phyloP scores from a whole-genome alignment of 2,888 invertebrate species.

The Synergus laeviventris region DNA sequence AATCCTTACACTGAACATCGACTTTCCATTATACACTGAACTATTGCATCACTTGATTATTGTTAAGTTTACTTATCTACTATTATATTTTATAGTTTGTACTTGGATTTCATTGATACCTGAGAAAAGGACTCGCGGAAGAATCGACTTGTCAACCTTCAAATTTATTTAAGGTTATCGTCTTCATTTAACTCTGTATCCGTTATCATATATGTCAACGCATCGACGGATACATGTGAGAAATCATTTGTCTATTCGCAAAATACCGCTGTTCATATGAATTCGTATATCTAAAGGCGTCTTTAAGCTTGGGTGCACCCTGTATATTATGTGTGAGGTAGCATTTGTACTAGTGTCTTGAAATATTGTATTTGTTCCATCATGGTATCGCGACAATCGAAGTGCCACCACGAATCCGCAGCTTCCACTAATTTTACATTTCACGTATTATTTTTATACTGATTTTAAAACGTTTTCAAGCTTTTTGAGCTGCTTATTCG shows the following conservation, averaged over 20 bases:
- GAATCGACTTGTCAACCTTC: slow-evolving; percentile 19
- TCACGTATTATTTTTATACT: too few relatives aligned
- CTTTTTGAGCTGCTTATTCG: background rate
- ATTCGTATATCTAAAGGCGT: slow-evolving; percentile 62
- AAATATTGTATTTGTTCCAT: slow-evolving; percentile 63
- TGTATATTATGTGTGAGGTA: slow-evolving; percentile 75
- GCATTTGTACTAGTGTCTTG: slow-evolving; percentile 73
- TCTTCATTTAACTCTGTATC: slow-evolving; percentile 47
- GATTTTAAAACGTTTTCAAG: too few relatives aligned
- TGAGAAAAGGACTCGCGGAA: slow-evolving; percentile 63
- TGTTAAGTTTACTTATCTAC: slow-evolving; percentile 71
- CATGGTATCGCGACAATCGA: background rate
- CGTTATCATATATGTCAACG: slow-evolving; percentile 45
- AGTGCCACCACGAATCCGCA: background rate
- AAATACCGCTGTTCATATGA: slow-evolving; percentile 58
- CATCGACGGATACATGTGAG: slow-evolving; percentile 52
- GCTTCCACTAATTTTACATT: background rate
- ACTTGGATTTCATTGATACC: slow-evolving; percentile 74
- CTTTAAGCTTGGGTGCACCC: slow-evolving; percentile 71
- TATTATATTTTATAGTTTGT: slow-evolving; percentile 76
- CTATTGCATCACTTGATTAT: slow-evolving; percentile 72
- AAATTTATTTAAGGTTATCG: slow-evolving; percentile 40
- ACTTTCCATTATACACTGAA: slow-evolving; percentile 59
- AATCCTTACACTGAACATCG: slow-evolving; percentile 53
- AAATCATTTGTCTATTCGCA: slow-evolving; percentile 57